Evolutionary conservation across 2,888 invertebrate species (phyloP).

Genomic region (Nineta flava): DNA sequence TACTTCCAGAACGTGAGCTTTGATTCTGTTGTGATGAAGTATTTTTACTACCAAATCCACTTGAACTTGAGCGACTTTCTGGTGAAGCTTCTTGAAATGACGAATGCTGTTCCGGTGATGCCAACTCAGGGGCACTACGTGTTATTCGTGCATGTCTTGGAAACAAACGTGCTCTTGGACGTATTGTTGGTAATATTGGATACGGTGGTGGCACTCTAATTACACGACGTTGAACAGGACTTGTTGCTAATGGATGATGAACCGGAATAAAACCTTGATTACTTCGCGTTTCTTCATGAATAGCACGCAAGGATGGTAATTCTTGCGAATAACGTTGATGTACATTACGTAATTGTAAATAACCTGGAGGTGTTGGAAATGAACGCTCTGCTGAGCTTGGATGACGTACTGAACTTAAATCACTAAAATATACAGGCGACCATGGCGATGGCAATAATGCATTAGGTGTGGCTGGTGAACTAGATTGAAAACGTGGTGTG

Average conservation of each 20-base stretch:
- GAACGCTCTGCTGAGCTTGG: conserved; percentile 67
- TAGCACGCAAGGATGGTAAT: conserved; percentile 50
- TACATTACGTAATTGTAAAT: conserved; percentile 43
- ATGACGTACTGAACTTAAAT: conserved; percentile 72
- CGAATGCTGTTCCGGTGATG: conserved; percentile 40
- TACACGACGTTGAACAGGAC: conserved; percentile 35
- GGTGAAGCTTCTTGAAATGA: conserved; percentile 61
- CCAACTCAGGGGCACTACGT: conserved; percentile 47
- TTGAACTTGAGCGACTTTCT: conserved; percentile 74
- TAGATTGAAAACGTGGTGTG: conserved; percentile 42
- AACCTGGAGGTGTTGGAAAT: conserved; percentile 58
- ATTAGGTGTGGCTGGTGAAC: conserved; percentile 49
- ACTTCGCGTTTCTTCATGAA: conserved; percentile 50
- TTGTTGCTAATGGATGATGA: conserved; percentile 41
- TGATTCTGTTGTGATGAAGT: conserved; percentile 60
- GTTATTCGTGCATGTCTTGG: conserved; percentile 48
- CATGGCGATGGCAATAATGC: conserved; percentile 46
- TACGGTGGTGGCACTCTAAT: conserved; percentile 22
- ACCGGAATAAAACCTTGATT: conserved; percentile 41
- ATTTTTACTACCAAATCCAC: conserved; percentile 84
- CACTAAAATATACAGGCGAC: conserved; percentile 65
- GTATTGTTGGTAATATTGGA: conserved; percentile 24
- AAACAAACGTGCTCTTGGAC: conserved; percentile 46
- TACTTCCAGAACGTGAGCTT: conserved; percentile 55
- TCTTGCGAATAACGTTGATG: conserved; percentile 57